Evolutionary conservation across 64 coral and sea anemone genomes (phyloP).

Genomic region (Astreopora myriophthalma): DNA sequence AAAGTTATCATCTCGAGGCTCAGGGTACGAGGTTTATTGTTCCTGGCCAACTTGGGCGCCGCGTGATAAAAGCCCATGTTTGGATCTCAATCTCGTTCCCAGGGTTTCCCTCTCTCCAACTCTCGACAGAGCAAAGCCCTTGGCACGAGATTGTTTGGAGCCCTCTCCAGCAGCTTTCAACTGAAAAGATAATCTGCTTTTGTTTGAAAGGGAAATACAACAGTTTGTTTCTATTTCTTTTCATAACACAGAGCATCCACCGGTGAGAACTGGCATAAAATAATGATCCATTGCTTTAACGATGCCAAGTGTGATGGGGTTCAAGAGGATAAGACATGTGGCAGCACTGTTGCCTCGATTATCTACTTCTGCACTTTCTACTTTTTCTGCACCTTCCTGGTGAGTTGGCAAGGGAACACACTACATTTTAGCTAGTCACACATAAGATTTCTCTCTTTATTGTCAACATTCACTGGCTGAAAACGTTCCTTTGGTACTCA

Average conservation of each 20-base stretch:
- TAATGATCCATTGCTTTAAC: conserved; percentile 92
- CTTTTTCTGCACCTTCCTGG: conserved; percentile 98
- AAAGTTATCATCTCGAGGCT: too few relatives aligned
- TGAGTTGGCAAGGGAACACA: conserved; percentile 46
- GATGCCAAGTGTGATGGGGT: conserved; percentile 56
- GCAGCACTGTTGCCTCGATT: conserved; percentile 86
- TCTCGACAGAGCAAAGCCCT: too few relatives aligned
- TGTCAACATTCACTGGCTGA: too few relatives aligned
- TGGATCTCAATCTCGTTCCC: too few relatives aligned
- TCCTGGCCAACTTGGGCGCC: too few relatives aligned
- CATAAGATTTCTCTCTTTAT: not conserved
- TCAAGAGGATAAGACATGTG: conserved; percentile 50
- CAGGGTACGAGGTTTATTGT: too few relatives aligned
- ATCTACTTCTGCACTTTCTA: conserved; percentile 98
- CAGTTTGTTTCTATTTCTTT: not conserved
- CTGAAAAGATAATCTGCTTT: too few relatives aligned
- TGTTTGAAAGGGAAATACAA: not conserved
- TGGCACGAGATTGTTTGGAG: too few relatives aligned
- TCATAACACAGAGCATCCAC: conserved; percentile 74
- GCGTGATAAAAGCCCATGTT: too few relatives aligned
- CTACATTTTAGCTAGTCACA: not conserved
- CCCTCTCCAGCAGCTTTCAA: too few relatives aligned
- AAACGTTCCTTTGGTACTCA: too few relatives aligned
- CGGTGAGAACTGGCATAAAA: conserved; percentile 95
- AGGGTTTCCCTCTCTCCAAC: too few relatives aligned